These are phyloP conservation scores for Megamerina dolium DNA, from an alignment of 2,888 invertebrate genomes.

Conservation along the genomic window DNA sequence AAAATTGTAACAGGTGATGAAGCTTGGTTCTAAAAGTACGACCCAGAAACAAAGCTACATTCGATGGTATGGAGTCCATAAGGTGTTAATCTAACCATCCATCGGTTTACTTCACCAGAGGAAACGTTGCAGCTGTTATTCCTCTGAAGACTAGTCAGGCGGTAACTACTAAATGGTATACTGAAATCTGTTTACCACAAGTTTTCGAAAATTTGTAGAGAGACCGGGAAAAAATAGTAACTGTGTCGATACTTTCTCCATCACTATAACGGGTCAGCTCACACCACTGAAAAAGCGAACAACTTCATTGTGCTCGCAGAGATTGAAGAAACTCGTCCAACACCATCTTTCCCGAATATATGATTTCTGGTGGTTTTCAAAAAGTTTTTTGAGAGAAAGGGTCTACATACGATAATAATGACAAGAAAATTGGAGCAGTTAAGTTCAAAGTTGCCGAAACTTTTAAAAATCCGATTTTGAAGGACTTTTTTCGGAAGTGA, in stretches of 20 bases:
- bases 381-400: not conserved
- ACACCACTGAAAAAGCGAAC: slow-evolving; percentile 1
- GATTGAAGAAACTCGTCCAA: not conserved
- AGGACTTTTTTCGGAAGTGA: no score
- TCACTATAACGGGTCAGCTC: slow-evolving; percentile 1
- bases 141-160: not conserved
- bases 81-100: not conserved
- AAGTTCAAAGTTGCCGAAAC: no score
- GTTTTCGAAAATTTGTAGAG: not conserved
- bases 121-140: not conserved
- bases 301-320: not conserved
- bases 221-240: not conserved
- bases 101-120: not conserved
- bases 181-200: not conserved
- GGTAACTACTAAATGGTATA: not conserved
- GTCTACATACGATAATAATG: no score
- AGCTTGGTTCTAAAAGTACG: not conserved
- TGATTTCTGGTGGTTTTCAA: not conserved
- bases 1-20: not conserved
- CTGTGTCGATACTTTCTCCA: not conserved
- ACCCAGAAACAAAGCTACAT: not conserved
- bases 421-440: no score
- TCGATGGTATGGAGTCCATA: not conserved
- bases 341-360: not conserved
- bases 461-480: no score